Conservation (phyloP, 2,797 vertebrate species). For the Platalea minor region DNA sequence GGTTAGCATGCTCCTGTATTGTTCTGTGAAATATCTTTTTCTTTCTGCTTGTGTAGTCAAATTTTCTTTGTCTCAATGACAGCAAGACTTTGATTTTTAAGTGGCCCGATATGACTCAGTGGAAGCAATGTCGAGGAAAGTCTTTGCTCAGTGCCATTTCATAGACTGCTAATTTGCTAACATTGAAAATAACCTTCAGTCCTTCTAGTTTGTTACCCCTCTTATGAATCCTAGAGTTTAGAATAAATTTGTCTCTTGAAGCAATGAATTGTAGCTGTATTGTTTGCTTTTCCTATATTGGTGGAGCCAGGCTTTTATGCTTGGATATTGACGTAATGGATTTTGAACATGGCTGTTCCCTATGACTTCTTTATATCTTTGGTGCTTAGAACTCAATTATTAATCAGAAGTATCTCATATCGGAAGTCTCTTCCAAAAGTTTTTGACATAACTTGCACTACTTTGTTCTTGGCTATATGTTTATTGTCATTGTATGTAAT, state of each 20-base stretch:
- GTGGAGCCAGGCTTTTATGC: background rate
- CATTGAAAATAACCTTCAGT: background rate
- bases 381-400: background rate
- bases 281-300: background rate
- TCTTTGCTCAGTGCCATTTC: background rate
- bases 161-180: background rate
- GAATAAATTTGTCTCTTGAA: background rate
- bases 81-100: background rate
- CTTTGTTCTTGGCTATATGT: background rate
- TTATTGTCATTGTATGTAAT: background rate
- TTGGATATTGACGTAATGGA: background rate
- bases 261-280: background rate
- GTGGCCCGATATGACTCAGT: background rate
- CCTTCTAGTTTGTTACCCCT: background rate
- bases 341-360: background rate
- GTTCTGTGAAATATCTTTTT: background rate
- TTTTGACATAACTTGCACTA: background rate
- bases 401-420: background rate
- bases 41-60: background rate
- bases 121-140: background rate
- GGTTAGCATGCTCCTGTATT: background rate
- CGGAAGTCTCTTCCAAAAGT: background rate
- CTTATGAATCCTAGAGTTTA: background rate
- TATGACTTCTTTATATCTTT: background rate
- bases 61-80: background rate